Percentiles rank a stretch among this genome's conserved stretches.
phyloP scores from a whole-genome alignment of 2,113 vertebrate species.

The Charadrius vociferus region DNA sequence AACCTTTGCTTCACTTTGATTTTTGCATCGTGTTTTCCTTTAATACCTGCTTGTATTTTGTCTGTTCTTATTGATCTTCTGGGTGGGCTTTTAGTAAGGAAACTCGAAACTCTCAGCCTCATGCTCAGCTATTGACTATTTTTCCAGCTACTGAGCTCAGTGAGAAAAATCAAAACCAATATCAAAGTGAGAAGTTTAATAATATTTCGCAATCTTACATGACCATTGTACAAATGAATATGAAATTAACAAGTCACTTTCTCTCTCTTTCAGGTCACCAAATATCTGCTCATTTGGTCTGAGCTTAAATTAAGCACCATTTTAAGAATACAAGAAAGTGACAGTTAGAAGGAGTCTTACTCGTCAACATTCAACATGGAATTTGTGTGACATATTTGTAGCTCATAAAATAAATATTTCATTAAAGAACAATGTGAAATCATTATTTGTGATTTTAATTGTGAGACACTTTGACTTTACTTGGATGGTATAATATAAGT shows the following conservation, averaged over 20 bases:
- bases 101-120: not conserved
- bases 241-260: slow-evolving; percentile 19
- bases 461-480: not conserved
- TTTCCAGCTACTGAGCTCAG: not conserved
- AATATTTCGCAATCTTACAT: not conserved
- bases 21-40: not conserved
- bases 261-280: slow-evolving; percentile 54
- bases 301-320: not conserved
- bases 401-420: not conserved
- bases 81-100: not conserved
- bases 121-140: not conserved
- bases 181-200: not conserved
- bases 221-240: not conserved
- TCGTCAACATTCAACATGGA: not conserved
- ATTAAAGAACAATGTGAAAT: not conserved
- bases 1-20: not conserved
- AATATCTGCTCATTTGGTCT: not conserved
- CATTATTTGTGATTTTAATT: not conserved
- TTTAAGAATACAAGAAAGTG: not conserved
- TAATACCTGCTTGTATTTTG: not conserved
- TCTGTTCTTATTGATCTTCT: not conserved
- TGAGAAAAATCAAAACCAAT: not conserved
- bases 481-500: not conserved
- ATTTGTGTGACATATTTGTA: slow-evolving; percentile 21
- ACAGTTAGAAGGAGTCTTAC: not conserved